Conservation (phyloP, 2,888 invertebrate genomes). For the Stramonita haemastoma region DNA sequence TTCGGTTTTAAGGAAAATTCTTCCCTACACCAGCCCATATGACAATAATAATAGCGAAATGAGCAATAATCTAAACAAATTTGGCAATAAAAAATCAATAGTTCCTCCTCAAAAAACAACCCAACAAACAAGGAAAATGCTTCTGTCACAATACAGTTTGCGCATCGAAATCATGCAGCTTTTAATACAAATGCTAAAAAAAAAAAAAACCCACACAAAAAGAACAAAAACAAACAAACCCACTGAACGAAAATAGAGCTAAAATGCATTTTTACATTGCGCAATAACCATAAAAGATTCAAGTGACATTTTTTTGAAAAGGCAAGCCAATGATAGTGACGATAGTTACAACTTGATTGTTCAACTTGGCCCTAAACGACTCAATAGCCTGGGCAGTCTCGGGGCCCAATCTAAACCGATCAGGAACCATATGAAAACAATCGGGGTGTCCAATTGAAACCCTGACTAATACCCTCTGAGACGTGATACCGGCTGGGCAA, state of each 20-base stretch:
- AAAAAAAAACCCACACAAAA: too few species aligned
- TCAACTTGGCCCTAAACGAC: neutral
- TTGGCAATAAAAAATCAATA: too few species aligned
- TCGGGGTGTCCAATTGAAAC: neutral
- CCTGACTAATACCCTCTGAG: constrained; percentile 1
- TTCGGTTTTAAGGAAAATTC: too few species aligned
- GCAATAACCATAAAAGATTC: too few species aligned
- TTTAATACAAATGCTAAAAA: too few species aligned
- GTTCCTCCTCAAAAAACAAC: too few species aligned
- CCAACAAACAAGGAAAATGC: too few species aligned
- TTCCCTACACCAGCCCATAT: too few species aligned
- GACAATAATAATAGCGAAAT: too few species aligned
- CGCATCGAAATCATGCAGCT: too few species aligned
- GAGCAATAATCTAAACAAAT: too few species aligned
- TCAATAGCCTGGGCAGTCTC: neutral
- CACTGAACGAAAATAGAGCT: neutral
- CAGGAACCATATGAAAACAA: constrained; percentile 20
- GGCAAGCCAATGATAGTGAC: neutral
- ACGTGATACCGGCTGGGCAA: neutral
- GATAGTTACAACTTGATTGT: neutral
- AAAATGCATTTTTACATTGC: neutral
- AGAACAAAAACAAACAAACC: neutral
- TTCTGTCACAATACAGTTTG: too few species aligned
- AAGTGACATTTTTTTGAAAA: neutral
- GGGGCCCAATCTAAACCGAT: constrained; percentile 8